A percentile compares a stretch with the other conserved stretches of the same genome.
Conservation (phyloP, 2,797 vertebrate species). For the Malacoraja senta region DNA sequence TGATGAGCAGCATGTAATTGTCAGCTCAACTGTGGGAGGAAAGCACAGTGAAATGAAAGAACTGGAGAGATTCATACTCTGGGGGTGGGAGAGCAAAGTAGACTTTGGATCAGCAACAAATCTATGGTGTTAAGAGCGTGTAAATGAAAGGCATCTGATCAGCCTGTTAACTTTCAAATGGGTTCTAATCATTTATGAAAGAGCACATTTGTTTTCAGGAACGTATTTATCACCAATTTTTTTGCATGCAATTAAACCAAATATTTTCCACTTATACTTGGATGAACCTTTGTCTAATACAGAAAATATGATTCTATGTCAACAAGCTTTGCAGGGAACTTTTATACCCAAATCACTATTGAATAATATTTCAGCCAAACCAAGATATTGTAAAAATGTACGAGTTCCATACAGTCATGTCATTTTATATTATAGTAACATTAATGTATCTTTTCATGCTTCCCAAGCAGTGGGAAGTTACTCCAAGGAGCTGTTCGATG, state of each 20-base stretch:
- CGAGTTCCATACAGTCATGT: neutral
- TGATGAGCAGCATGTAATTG: neutral
- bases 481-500: neutral
- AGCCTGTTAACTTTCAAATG: neutral
- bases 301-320: neutral
- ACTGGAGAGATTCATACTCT: neutral
- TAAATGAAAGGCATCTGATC: neutral
- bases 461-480: neutral
- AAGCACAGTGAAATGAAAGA: neutral
- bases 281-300: neutral
- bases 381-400: neutral
- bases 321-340: conserved; percentile 9
- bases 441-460: neutral
- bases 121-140: neutral
- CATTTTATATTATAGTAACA: conserved; percentile 1
- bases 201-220: neutral
- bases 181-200: no score
- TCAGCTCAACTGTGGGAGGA: neutral
- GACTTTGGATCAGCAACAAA: neutral
- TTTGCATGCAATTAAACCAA: conserved; percentile 1
- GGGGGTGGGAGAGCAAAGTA: neutral
- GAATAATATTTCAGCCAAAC: conserved; percentile 9
- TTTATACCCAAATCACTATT: neutral
- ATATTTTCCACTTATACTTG: neutral
- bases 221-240: neutral